phyloP scores from a whole-genome alignment of 2,113 vertebrate species.

The Triplophysa rosa region DNA sequence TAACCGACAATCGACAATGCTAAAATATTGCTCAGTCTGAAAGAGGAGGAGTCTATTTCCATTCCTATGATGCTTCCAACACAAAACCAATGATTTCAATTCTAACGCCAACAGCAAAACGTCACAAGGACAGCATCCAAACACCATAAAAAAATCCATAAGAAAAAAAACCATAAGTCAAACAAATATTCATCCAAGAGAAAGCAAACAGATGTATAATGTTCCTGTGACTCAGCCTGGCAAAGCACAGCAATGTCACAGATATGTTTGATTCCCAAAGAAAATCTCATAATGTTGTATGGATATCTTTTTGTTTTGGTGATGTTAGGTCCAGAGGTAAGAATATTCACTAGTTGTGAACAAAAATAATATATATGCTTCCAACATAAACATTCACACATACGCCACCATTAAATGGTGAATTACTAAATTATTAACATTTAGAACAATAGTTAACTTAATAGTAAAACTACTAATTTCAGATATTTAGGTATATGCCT shows the following conservation, averaged over 20 bases:
- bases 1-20: too few species aligned
- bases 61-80: slow-evolving; percentile 67
- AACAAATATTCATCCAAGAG: slow-evolving; percentile 8
- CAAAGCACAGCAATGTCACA: too few species aligned
- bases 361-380: neutral
- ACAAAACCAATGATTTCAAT: slow-evolving; percentile 65
- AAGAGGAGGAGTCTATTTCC: slow-evolving; percentile 58
- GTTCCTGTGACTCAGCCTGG: neutral
- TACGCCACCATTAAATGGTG: too few species aligned
- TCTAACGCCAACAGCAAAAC: slow-evolving; percentile 68
- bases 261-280: too few species aligned
- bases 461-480: too few species aligned
- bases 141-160: slow-evolving; percentile 54
- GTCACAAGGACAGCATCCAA: slow-evolving; percentile 61
- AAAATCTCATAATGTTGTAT: too few species aligned
- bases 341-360: too few species aligned
- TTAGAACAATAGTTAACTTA: too few species aligned
- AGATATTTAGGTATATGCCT: too few species aligned
- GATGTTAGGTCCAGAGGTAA: too few species aligned
- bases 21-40: slow-evolving; percentile 60
- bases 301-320: too few species aligned
- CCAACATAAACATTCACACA: neutral
- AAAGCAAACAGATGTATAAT: neutral
- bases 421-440: too few species aligned
- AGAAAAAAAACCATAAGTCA: neutral